A percentile compares a stretch with the other conserved stretches of the same genome.
phyloP scores from a whole-genome alignment of 2,888 invertebrate genomes.

The Himalopsyche anomala region DNA sequence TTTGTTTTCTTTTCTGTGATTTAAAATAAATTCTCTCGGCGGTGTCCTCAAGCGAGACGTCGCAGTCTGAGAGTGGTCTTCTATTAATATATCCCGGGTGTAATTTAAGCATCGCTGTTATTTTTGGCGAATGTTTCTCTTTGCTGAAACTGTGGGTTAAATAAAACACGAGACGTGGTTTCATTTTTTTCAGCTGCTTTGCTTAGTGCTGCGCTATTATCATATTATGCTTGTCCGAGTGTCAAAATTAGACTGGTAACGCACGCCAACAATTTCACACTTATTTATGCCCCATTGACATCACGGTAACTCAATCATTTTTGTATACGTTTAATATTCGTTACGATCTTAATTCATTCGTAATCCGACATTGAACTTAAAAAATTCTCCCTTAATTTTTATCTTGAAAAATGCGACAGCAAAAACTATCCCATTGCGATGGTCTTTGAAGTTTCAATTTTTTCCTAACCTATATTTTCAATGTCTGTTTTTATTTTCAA shows the following conservation, averaged over 20 bases:
- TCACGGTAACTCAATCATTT: too few relatives aligned
- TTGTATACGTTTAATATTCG: too few relatives aligned
- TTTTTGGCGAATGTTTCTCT: conserved; percentile 29
- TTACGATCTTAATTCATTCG: too few relatives aligned
- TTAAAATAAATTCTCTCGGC: background rate
- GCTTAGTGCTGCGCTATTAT: background rate
- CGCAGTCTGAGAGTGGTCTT: background rate
- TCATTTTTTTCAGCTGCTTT: conserved; percentile 3
- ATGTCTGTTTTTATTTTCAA: too few relatives aligned
- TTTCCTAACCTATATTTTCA: too few relatives aligned
- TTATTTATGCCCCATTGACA: background rate
- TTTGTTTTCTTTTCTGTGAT: background rate
- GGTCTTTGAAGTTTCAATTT: too few relatives aligned
- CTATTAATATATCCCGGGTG: background rate
- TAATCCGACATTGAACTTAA: too few relatives aligned
- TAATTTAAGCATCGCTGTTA: conserved; percentile 22
- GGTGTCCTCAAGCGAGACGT: conserved; percentile 12
- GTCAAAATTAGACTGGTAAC: background rate
- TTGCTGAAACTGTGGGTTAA: background rate
- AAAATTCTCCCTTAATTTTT: too few relatives aligned
- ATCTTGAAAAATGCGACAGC: too few relatives aligned
- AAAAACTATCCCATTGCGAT: too few relatives aligned
- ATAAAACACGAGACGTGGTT: background rate
- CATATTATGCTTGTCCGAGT: background rate
- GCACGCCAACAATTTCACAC: background rate